Evolutionary conservation across 1,140 invertebrate genomes (phyloP).

Genomic region (Hirudo medicinalis): DNA sequence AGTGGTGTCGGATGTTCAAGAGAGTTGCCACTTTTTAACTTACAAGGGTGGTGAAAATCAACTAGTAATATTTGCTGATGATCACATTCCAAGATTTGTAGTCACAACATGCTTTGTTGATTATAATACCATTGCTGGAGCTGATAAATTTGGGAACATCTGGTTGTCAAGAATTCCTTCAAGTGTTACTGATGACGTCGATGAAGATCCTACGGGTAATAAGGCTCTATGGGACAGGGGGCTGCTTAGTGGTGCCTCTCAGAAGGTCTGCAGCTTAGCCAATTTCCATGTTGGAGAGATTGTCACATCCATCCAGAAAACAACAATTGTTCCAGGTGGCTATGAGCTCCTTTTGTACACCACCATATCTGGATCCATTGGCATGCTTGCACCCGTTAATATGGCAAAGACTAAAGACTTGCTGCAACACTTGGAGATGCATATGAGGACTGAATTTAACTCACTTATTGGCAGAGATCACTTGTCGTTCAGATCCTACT

Average conservation of each 20-base stretch:
- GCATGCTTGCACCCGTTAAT: constrained; percentile 90
- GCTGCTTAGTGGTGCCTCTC: constrained; percentile 84
- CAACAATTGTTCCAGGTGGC: constrained; percentile 88
- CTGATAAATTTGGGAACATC: constrained; percentile 91
- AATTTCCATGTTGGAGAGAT: constrained; percentile 94
- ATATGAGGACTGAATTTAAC: constrained; percentile 91
- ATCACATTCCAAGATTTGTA: constrained; percentile 89
- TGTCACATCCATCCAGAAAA: constrained; percentile 58
- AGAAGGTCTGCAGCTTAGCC: constrained; percentile 76
- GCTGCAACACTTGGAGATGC: constrained; percentile 98
- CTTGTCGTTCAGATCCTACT: constrained; percentile 87
- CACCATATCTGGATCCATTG: constrained; percentile 78
- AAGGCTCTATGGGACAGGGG: constrained; percentile 97
- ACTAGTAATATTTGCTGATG: constrained; percentile 93
- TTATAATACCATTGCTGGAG: constrained; percentile 86
- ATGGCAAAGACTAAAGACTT: constrained; percentile 75
- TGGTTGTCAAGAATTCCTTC: constrained; percentile 53
- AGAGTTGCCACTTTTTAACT: constrained; percentile 87
- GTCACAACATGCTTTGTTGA: constrained; percentile 80
- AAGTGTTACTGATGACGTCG: constrained; percentile 87
- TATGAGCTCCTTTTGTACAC: constrained; percentile 90
- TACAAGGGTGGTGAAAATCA: constrained; percentile 94
- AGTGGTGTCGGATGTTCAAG: constrained; percentile 87
- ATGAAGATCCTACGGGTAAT: constrained; percentile 96
- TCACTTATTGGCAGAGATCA: constrained; percentile 94